Conservation (phyloP, 2,888 invertebrate genomes). For the Caenorhabditis doughertyi region DNA sequence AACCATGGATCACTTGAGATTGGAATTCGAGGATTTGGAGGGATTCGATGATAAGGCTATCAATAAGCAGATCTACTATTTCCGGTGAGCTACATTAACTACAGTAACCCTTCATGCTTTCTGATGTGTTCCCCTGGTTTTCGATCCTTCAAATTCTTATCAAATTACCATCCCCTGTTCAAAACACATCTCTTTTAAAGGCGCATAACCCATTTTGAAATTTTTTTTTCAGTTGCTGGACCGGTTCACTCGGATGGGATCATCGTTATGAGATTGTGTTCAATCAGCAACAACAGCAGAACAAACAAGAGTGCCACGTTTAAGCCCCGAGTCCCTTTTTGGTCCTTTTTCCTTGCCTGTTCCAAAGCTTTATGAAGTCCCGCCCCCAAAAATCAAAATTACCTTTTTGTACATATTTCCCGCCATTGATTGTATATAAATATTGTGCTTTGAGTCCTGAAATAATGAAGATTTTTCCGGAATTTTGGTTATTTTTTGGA, state of each 20-base stretch:
- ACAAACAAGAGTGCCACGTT: slow-evolving; percentile 35
- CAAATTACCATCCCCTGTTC: background rate
- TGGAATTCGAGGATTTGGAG: slow-evolving; percentile 73
- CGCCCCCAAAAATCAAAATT: background rate
- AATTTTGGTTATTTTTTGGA: no score
- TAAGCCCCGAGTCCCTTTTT: background rate
- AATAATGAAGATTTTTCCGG: background rate
- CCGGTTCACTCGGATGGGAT: slow-evolving; percentile 82
- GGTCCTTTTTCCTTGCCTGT: background rate
- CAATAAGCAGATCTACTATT: slow-evolving; percentile 66
- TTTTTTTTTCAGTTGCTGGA: slow-evolving; percentile 79
- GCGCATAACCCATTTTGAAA: background rate
- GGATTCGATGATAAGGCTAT: slow-evolving; percentile 50
- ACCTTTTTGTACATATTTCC: slow-evolving; percentile 34
- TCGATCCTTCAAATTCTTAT: background rate
- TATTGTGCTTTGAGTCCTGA: no score
- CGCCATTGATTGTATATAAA: background rate
- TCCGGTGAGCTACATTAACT: no score
- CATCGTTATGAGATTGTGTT: slow-evolving; percentile 76
- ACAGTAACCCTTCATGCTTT: background rate
- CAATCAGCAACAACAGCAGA: slow-evolving; percentile 4
- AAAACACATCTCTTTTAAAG: background rate
- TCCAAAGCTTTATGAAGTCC: no score
- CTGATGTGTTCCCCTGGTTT: background rate
- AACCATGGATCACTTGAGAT: slow-evolving; percentile 72